A percentile compares a stretch with the other conserved stretches of the same genome.
These are phyloP conservation scores for Brachyopa scutellaris DNA, from an alignment of 2,888 invertebrate genomes.

Conservation along the genomic window DNA sequence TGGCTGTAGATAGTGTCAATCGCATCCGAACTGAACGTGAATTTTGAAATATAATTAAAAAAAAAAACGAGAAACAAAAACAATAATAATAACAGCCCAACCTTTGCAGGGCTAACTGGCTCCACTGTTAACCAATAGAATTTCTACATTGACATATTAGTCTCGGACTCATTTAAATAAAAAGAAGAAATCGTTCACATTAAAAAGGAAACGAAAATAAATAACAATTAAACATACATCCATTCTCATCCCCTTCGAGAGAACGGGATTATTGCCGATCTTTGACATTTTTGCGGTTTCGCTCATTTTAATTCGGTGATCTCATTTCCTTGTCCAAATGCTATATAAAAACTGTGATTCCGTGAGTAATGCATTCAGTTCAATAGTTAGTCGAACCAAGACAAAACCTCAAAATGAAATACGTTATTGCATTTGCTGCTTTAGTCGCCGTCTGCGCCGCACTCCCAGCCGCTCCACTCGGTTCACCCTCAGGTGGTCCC, in stretches of 20 bases:
- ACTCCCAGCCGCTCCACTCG: too few relatives aligned
- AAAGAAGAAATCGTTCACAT: too few relatives aligned
- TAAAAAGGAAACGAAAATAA: too few relatives aligned
- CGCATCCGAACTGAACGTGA: too few relatives aligned
- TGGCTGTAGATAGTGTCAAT: too few relatives aligned
- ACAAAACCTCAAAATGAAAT: conserved; percentile 77
- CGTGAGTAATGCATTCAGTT: conserved; percentile 39
- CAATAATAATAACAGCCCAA: background rate
- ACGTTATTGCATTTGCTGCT: conserved; percentile 78
- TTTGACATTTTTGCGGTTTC: conserved; percentile 22
- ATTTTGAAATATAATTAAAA: too few relatives aligned
- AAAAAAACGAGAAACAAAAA: too few relatives aligned
- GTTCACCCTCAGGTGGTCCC: too few relatives aligned
- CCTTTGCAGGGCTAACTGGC: background rate
- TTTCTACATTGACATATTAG: background rate
- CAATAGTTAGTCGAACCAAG: conserved; percentile 7
- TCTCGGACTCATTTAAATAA: background rate
- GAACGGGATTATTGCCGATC: conserved; percentile 12
- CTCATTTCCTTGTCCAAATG: conserved; percentile 4
- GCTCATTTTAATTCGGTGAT: conserved; percentile 2
- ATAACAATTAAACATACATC: background rate
- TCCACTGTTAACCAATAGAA: background rate
- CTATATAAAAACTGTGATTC: conserved; percentile 51
- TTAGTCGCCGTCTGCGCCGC: conserved; percentile 76
- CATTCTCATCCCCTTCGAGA: background rate